Base-by-base conservation (phyloP, 2,797 vertebrate species). In the Hippoglossus hippoglossus region DNA sequence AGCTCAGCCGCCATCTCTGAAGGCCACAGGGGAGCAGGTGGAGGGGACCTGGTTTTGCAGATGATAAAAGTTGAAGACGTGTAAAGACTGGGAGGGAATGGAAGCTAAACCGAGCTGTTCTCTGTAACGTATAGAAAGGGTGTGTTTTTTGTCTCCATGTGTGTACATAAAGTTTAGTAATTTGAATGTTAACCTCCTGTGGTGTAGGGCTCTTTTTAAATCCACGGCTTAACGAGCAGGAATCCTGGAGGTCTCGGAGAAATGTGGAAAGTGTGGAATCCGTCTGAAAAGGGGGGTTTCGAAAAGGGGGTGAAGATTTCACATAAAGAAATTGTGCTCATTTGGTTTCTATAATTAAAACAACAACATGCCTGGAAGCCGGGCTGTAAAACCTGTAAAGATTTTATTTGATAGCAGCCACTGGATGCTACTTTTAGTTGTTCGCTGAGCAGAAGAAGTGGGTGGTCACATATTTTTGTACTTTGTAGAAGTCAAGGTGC, bases 1-100 rank as follows among this genome's bases (percentile, higher is more conserved):
- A 96, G 86, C 95, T 97, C 64, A 96, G 93, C 77, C 87, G 95
- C 51, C 95, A 96, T 74, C 94, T 97, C 70, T 96, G 90, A 96
- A 34, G 41, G 49, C 15, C 52, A 58, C 61, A 46, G 16, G 44
- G 18, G 46, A 47, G 16, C 11, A 62, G 66, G 59, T 62, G 9
- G 73, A 60, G 6, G 46, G 61, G 52, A 47, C 56, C 28, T 34
- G 64, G 63, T 57, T 46, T 63, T 74, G 25, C 51, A 31, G 69
- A 68, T 6, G 44, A 63, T 34, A 2, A 34, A 34, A 34, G 9
- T 10, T 3, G 31, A 34, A 34, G 67, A 67, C 63, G 55, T 75
- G 24, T 63, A 73, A 76, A 73, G 71, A 80, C 77, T 78, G 83
- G 77, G 78, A 68, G 71, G 81, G 75, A 80, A 71, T 36, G 66